Base-by-base conservation (phyloP, 2,888 invertebrate species). In the Drosophila subquinaria region DNA sequence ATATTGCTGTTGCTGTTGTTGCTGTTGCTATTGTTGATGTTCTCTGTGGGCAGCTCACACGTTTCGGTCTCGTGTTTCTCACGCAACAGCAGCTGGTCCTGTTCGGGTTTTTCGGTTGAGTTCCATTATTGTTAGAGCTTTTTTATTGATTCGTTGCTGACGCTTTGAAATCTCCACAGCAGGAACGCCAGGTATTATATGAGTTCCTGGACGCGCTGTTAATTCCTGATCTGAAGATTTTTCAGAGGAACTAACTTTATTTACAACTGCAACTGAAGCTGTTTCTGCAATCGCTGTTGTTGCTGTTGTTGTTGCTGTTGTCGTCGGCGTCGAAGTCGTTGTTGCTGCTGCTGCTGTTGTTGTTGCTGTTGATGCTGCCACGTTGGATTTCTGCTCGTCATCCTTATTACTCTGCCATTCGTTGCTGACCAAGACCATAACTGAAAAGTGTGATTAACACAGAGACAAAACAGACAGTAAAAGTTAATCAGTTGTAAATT, bases 401-500 rank as follows among this genome's bases (percentile, higher is more conserved):
- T 90, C 84, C 75, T 90, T 83, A 70, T 89, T 90, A 53, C 77
- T 90, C 69, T 84, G 86, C 92, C 90, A 90, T 90, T 92, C 92
- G 83, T 89, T 92, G 79, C 90, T 91, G 82, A 91, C 92, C 88
- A 92, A 90, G 85, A 92, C 92, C 92, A 92, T 92, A 88, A 87
- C 92, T 92, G 71, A 23, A 61, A 73, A 17, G 38, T 36, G 73
- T 38, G 17, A 59, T 57, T 55, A 17, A 36, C 43, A 42, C 45
- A n/a, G 20, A 55, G 23, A 42, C 3, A 38, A 38, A 6, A 38
- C 40, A 51, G 30, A 45, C 23, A 47, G 48, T 48, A 15, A 20
- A 43, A 45, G 36, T 47, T 55, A 13, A 38, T 55, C 5, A 17
- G 23, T 36, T 43, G 23, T 17, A n/a, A 47, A 53, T 36, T 35